Percentiles rank a stretch among this genome's conserved stretches.
Evolutionary conservation across 2,797 vertebrate species (phyloP).

Genomic region (Tokudaia tokunoshimensis): DNA sequence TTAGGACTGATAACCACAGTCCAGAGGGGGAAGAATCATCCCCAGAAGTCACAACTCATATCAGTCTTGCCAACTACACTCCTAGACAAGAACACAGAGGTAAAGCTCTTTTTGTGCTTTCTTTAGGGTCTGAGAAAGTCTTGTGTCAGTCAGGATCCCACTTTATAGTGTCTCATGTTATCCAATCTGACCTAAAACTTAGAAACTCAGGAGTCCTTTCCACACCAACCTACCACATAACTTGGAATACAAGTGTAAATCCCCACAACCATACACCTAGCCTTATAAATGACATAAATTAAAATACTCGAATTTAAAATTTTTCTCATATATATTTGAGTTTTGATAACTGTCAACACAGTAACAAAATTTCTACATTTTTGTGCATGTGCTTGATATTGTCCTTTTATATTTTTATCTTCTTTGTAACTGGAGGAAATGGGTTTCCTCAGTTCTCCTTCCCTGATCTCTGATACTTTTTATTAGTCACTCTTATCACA

Average conservation of each 20-base stretch:
- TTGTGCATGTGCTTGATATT: neutral
- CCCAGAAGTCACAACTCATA: neutral
- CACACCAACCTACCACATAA: neutral
- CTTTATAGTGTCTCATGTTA: neutral
- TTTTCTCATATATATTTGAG: neutral
- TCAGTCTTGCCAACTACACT: neutral
- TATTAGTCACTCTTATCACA: neutral
- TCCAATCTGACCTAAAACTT: neutral
- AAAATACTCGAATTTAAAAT: neutral
- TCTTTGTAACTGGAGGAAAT: neutral
- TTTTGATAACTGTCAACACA: neutral
- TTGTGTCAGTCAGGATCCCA: neutral
- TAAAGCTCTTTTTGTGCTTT: neutral
- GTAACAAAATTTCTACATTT: neutral
- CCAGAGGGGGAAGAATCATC: neutral
- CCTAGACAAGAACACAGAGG: neutral
- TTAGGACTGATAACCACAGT: neutral
- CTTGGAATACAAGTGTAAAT: neutral
- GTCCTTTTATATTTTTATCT: neutral
- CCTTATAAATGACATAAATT: neutral
- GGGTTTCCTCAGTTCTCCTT: neutral
- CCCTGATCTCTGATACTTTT: neutral
- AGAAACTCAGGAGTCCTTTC: too few species aligned
- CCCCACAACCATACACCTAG: neutral
- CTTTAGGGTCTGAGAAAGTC: neutral